Conservation (phyloP, 2,797 vertebrate genomes). For the Lacerta bilineata region DNA sequence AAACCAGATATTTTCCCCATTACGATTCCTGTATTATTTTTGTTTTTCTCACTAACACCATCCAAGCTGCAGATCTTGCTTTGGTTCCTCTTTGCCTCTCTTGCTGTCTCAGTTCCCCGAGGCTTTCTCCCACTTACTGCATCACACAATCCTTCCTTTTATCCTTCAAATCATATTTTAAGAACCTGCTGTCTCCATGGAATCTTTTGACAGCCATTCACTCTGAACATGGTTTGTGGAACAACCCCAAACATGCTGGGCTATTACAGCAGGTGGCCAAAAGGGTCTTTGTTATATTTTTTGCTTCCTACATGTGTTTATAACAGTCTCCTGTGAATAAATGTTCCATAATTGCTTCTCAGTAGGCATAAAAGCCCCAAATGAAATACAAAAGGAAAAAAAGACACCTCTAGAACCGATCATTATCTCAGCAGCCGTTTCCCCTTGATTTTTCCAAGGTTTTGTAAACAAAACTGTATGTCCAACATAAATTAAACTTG, state of each 20-base stretch:
- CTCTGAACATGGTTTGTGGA: background rate
- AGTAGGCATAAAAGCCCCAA: conserved; percentile 41
- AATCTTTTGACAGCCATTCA: conserved; percentile 2
- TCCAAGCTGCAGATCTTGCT: background rate
- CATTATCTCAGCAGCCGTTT: conserved; percentile 59
- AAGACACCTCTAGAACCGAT: conserved; percentile 55
- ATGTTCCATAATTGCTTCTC: conserved; percentile 50
- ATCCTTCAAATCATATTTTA: background rate
- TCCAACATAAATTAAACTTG: conserved; percentile 47
- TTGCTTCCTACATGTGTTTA: conserved; percentile 54
- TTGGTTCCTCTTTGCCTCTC: background rate
- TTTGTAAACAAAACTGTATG: conserved; percentile 65
- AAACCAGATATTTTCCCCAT: background rate
- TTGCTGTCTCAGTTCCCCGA: background rate
- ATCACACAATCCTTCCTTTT: conserved; percentile 4
- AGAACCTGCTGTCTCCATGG: background rate
- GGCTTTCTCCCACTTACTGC: background rate
- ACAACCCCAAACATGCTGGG: conserved; percentile 14
- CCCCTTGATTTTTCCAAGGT: conserved; percentile 57
- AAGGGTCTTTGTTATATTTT: conserved; percentile 43
- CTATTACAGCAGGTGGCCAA: background rate
- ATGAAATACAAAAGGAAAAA: background rate
- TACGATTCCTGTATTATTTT: background rate
- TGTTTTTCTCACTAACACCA: background rate
- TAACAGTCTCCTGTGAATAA: conserved; percentile 34